Conservation (phyloP, 2,888 invertebrate genomes). For the Iselma pallidipennis region DNA sequence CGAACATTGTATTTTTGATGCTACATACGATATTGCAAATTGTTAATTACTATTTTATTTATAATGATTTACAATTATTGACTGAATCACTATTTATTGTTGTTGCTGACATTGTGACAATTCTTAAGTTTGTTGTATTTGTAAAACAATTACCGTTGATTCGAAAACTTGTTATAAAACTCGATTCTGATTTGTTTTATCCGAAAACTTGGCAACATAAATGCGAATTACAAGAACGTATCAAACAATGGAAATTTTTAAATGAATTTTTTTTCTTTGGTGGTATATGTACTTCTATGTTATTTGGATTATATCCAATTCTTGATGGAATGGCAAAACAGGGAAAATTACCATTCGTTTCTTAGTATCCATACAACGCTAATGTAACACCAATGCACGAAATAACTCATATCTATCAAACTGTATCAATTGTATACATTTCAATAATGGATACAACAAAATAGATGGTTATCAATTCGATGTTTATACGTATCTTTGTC, state of each 20-base stretch:
- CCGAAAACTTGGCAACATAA: slow-evolving; percentile 21
- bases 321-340: no score
- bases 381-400: slow-evolving; percentile 4
- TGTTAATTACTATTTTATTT: slow-evolving; percentile 11
- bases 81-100: not conserved
- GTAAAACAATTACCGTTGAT: slow-evolving; percentile 3
- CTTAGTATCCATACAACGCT: slow-evolving; percentile 7
- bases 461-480: no score
- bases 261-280: slow-evolving; percentile 21
- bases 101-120: not conserved
- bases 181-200: slow-evolving; percentile 24
- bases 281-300: no score
- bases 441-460: no score
- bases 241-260: slow-evolving; percentile 17
- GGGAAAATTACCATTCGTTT: slow-evolving; percentile 3
- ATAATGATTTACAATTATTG: not conserved
- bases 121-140: slow-evolving; percentile 3
- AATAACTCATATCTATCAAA: no score
- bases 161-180: not conserved
- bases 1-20: not conserved
- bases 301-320: not conserved
- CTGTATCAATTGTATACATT: no score
- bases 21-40: not conserved
- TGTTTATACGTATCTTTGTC: no score
- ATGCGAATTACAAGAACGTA: slow-evolving; percentile 6